A percentile compares a stretch with the other conserved stretches of the same genome.
Conservation (phyloP, 92 coral and sea anemone genomes). For the Bergia puertoricense region DNA sequence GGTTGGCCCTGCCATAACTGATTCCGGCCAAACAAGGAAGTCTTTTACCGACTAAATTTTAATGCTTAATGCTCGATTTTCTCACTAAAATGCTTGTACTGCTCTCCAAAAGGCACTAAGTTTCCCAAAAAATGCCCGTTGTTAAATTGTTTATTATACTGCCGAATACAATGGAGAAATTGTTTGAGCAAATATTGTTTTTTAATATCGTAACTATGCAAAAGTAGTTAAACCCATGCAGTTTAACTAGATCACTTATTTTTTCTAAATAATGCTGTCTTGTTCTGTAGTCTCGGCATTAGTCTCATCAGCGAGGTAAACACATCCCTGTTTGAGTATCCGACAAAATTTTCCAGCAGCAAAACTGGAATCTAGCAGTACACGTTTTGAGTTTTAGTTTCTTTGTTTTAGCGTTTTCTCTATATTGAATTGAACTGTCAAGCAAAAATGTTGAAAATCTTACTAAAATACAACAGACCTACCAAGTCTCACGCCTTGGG, state of each 20-base stretch:
- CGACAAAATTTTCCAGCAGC: neutral
- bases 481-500: too few species aligned
- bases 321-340: too few species aligned
- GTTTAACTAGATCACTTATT: neutral
- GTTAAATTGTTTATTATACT: too few species aligned
- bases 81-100: neutral
- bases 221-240: neutral
- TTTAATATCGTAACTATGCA: neutral
- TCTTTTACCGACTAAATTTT: neutral
- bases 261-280: neutral
- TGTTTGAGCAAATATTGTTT: too few species aligned
- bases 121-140: neutral
- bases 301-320: too few species aligned
- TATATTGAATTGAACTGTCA: neutral
- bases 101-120: neutral
- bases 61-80: neutral
- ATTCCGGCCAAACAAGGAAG: neutral
- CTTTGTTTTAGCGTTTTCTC: too few species aligned
- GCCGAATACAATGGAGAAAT: neutral
- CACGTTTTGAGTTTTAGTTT: too few species aligned
- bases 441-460: neutral
- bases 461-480: too few species aligned
- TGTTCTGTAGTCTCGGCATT: neutral
- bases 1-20: neutral
- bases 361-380: neutral